Base-by-base conservation (phyloP, 2,113 vertebrate species). In the Hyperopisus bebe region DNA sequence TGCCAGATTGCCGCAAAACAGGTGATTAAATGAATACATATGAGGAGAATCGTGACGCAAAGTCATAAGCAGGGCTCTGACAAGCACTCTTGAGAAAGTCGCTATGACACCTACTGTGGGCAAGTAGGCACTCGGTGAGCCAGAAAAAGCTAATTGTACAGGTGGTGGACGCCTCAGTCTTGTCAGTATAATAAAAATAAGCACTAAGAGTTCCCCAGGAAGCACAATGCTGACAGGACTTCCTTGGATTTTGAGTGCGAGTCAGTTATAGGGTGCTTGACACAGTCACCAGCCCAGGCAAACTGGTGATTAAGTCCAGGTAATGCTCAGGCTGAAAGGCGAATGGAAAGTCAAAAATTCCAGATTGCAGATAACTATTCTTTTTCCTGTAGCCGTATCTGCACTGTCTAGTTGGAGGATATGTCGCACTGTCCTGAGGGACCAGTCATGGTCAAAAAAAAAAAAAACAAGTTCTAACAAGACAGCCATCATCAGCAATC, bases 11-110 rank as follows among this genome's bases (percentile, higher is more conserved):
- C 13, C 74, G 35, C 74, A 80, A 80, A 80, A 80, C 74, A 80
- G 74, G 74, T 80, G 74, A 80, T 80, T 80, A 80, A 80, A 80
- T 80, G 74, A 80, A 80, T 80, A 80, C 74, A 80, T 80, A 39
- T 80, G 74, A 80, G 74, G 74, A 35, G 35, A 42, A 80, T 42
- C 42, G 74, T 80, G 74, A 42, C 15, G 74, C 74, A 42, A 80
- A 80, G 31, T 80, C 74, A 80, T 42, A 42, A 80, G 74, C 35
- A 80, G 17, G 5, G 74, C 74, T 80, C 74, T 42, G 74, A 80
- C 74, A 80, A 80, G 74, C 74, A 80, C 15, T 39, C 74, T 84
- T 84, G 44, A 47, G 82, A 24, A 84, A 47, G 82, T 24, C 15
- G 24, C 42, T 84, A n/a, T 84, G 82, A 47, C 39, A 84, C 44